Conservation (phyloP, 2,113 vertebrate genomes). For the Sterna hirundo region DNA sequence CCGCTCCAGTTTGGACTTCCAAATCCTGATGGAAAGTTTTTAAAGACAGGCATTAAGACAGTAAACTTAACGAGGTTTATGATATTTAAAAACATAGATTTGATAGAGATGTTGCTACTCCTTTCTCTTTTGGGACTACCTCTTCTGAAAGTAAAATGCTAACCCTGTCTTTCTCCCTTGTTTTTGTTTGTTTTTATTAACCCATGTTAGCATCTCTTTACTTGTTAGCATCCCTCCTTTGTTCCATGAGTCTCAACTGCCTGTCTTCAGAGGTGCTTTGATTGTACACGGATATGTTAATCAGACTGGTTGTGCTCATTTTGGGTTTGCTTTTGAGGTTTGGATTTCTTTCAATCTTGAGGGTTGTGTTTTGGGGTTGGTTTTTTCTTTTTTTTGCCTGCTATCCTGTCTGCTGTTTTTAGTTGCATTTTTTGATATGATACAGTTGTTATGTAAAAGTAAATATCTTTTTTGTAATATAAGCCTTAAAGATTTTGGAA, state of each 20-base stretch:
- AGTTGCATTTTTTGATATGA: neutral
- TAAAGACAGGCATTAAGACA: neutral
- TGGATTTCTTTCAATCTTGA: neutral
- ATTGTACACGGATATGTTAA: neutral
- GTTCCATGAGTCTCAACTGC: neutral
- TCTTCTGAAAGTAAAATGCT: neutral
- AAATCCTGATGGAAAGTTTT: neutral
- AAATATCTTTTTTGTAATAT: neutral
- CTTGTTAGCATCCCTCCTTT: neutral
- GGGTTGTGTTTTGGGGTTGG: neutral
- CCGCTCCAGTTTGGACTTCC: neutral
- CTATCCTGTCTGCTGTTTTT: neutral
- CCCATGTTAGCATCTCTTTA: neutral
- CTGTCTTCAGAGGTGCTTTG: neutral
- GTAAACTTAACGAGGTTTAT: neutral
- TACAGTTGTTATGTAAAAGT: neutral
- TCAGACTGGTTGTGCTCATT: neutral
- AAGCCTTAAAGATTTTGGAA: neutral
- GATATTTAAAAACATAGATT: neutral
- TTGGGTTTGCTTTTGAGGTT: constrained; percentile 12
- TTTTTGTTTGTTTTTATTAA: constrained; percentile 12
- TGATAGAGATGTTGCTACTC: neutral
- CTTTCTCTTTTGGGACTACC: neutral
- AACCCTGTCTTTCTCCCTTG: neutral
- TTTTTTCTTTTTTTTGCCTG: neutral